phyloP scores from a whole-genome alignment of 2,113 vertebrate genomes.

The Colinus virginianus region DNA sequence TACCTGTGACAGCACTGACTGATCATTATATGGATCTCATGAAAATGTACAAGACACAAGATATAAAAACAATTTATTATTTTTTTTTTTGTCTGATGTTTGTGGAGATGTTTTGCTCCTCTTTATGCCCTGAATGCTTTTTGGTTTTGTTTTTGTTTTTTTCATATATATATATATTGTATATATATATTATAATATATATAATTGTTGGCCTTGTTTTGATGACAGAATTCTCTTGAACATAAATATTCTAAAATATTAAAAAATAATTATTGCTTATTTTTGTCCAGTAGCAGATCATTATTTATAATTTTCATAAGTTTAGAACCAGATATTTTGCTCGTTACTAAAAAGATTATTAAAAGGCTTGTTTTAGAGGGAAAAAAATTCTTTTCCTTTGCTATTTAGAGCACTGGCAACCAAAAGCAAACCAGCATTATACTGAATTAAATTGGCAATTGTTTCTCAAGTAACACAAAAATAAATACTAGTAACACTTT shows the following conservation, averaged over 20 bases:
- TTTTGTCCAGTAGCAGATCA: background rate
- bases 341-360: background rate
- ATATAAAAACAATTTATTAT: background rate
- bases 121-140: background rate
- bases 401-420: slow-evolving; percentile 3
- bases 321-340: slow-evolving; percentile 21
- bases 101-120: background rate
- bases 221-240: background rate
- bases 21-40: slow-evolving; percentile 23
- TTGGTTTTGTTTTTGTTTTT: no score
- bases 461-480: slow-evolving; percentile 5
- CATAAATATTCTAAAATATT: background rate
- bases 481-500: background rate
- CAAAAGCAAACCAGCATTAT: background rate
- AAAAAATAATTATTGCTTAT: background rate
- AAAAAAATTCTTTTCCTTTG: background rate
- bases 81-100: background rate
- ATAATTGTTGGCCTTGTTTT: background rate
- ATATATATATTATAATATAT: no score
- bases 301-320: slow-evolving; percentile 36
- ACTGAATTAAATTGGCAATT: background rate
- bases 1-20: background rate
- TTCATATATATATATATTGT: no score
- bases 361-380: background rate
- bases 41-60: background rate